phyloP scores from a whole-genome alignment of 1,140 invertebrate genomes.

The Drosophila lowei region DNA sequence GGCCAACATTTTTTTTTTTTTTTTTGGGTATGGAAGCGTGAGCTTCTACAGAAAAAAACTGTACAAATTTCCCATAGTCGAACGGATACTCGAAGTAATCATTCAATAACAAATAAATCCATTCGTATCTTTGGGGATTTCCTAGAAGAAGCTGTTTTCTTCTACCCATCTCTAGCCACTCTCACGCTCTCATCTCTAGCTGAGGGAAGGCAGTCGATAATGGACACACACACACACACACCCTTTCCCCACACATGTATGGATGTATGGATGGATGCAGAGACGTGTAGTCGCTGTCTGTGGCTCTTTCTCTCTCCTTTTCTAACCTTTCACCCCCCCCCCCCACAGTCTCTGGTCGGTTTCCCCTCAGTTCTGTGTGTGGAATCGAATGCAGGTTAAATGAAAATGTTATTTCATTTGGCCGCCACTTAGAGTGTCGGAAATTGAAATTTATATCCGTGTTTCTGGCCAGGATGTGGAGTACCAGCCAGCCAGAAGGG shows the following conservation, averaged over 20 bases:
- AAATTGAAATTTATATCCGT: conserved; percentile 83
- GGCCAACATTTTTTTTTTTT: too few species aligned
- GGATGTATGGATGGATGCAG: too few species aligned
- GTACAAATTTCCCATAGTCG: too few species aligned
- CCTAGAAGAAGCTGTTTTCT: neutral
- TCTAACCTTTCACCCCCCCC: neutral
- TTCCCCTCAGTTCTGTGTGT: conserved; percentile 21
- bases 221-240: conserved; percentile 40
- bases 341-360: conserved; percentile 1
- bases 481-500: conserved; percentile 12
- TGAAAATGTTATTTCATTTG: conserved; percentile 83
- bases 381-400: conserved; percentile 82
- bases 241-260: conserved; percentile 4
- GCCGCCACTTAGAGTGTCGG: conserved; percentile 82
- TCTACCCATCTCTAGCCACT: too few species aligned
- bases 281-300: conserved; percentile 8
- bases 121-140: neutral
- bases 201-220: conserved; percentile 50
- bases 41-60: neutral
- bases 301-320: conserved; percentile 6
- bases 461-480: conserved; percentile 67
- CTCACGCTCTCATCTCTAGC: conserved; percentile 24
- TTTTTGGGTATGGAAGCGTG: too few species aligned
- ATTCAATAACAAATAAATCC: too few species aligned
- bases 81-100: too few species aligned